These are phyloP conservation scores for Xiphophorus birchmanni DNA, from an alignment of 2,797 vertebrate species.

Conservation along the genomic window DNA sequence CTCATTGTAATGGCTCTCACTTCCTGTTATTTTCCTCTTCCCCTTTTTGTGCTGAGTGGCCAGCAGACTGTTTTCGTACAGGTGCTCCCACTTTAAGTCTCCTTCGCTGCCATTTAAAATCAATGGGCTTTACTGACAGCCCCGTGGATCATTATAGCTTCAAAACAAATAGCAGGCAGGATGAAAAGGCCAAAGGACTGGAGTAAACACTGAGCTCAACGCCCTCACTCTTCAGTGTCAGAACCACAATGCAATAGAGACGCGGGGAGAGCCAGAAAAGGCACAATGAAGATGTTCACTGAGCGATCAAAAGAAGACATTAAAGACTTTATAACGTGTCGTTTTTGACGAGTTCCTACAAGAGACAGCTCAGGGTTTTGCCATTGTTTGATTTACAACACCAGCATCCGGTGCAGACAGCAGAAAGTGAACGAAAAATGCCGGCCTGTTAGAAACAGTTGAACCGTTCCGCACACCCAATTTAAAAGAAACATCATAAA, in stretches of 20 bases:
- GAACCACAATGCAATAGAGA: not conserved
- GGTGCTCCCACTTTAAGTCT: slow-evolving; percentile 8
- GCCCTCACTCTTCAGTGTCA: slow-evolving; percentile 12
- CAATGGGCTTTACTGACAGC: slow-evolving; percentile 38
- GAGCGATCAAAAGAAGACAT: slow-evolving; percentile 1
- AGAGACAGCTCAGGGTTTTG: slow-evolving; percentile 10
- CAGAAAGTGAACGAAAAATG: slow-evolving; percentile 17
- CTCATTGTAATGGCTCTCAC: not conserved
- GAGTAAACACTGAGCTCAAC: slow-evolving; percentile 14
- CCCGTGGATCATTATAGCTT: slow-evolving; percentile 37
- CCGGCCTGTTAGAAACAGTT: slow-evolving; percentile 5
- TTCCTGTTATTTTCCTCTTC: not conserved
- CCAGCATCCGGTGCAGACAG: slow-evolving; percentile 6
- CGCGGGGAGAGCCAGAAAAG: slow-evolving; percentile 10
- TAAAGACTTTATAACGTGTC: not conserved
- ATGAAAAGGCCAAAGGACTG: slow-evolving; percentile 32
- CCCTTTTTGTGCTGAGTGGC: not conserved
- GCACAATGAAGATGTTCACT: not conserved
- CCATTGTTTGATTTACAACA: slow-evolving; percentile 24
- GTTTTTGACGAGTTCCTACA: slow-evolving; percentile 24
- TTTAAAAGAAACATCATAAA: slow-evolving; percentile 9
- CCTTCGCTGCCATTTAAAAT: slow-evolving; percentile 37
- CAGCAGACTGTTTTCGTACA: slow-evolving; percentile 12
- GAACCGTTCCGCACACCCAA: slow-evolving; percentile 8
- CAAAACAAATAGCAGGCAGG: slow-evolving; percentile 40